Conservation (phyloP, 2,888 invertebrate genomes). For the Caradrina kadenii region DNA sequence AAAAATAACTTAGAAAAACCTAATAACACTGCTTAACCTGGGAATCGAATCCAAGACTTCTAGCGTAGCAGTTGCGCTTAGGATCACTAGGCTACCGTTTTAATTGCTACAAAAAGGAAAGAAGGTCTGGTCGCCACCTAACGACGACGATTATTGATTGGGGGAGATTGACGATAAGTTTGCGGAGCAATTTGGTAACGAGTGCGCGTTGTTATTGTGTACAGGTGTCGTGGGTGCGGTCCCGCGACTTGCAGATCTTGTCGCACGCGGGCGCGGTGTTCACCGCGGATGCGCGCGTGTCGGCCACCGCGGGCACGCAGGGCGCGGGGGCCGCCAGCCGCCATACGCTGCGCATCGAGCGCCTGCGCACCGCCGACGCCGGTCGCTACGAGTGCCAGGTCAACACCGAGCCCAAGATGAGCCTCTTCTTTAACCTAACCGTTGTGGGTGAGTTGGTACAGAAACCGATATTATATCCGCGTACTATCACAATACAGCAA, state of each 20-base stretch:
- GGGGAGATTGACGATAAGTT: too few relatives aligned
- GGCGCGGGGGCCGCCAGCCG: conserved; percentile 74
- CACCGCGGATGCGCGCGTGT: conserved; percentile 93
- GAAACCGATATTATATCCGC: neutral
- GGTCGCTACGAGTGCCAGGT: conserved; percentile 94
- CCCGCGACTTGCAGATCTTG: conserved; percentile 93
- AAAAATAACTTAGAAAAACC: too few relatives aligned
- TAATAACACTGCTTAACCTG: too few relatives aligned
- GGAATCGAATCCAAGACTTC: too few relatives aligned
- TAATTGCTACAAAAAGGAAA: too few relatives aligned
- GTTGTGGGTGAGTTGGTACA: conserved; percentile 89
- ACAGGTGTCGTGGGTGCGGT: conserved; percentile 94
- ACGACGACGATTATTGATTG: too few relatives aligned
- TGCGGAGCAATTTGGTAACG: neutral
- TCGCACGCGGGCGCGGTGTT: conserved; percentile 92
- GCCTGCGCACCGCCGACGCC: conserved; percentile 90
- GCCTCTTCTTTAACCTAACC: conserved; percentile 91
- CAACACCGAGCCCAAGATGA: conserved; percentile 94
- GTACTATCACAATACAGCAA: neutral
- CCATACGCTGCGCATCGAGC: conserved; percentile 91
- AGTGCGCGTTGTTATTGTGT: neutral
- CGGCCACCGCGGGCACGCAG: conserved; percentile 85
- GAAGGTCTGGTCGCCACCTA: too few relatives aligned
- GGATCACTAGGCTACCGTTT: too few relatives aligned
- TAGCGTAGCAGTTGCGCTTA: too few relatives aligned